These are phyloP conservation scores for Odontesthes bonariensis DNA, from an alignment of 2,113 vertebrate species.

Conservation along the genomic window DNA sequence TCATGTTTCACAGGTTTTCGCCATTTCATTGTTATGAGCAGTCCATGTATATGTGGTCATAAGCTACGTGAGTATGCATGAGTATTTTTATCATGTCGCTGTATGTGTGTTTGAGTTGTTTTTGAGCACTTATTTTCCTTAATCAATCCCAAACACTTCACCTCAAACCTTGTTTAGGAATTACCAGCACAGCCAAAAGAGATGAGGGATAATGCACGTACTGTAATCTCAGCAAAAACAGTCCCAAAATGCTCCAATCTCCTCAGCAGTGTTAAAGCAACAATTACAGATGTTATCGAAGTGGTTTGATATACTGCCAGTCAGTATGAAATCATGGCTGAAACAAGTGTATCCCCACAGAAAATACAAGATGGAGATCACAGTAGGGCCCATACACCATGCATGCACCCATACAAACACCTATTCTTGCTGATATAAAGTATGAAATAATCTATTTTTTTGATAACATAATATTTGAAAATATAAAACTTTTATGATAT, in stretches of 20 bases:
- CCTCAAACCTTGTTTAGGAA: conserved; percentile 64
- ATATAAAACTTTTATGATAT: neutral
- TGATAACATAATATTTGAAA: too few species aligned
- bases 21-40: neutral
- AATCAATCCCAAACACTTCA: conserved; percentile 52
- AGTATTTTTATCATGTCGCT: conserved; percentile 17
- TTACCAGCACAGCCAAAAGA: conserved; percentile 53
- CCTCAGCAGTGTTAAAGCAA: conserved; percentile 72
- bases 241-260: conserved; percentile 65
- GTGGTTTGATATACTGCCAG: conserved; percentile 75
- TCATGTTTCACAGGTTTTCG: neutral
- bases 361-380: conserved; percentile 31
- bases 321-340: conserved; percentile 71
- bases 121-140: conserved; percentile 27
- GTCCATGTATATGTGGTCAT: conserved; percentile 10
- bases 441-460: neutral
- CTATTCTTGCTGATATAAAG: neutral
- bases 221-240: conserved; percentile 71
- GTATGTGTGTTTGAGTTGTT: conserved; percentile 38
- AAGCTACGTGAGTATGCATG: conserved; percentile 47
- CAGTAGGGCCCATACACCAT: neutral
- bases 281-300: conserved; percentile 68
- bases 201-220: conserved; percentile 79
- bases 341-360: conserved; percentile 50
- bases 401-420: conserved; percentile 2